Percentiles rank a stretch among this genome's conserved stretches.
Evolutionary conservation across 2,113 vertebrate genomes (phyloP).

Genomic region (Tiliqua scincoides): DNA sequence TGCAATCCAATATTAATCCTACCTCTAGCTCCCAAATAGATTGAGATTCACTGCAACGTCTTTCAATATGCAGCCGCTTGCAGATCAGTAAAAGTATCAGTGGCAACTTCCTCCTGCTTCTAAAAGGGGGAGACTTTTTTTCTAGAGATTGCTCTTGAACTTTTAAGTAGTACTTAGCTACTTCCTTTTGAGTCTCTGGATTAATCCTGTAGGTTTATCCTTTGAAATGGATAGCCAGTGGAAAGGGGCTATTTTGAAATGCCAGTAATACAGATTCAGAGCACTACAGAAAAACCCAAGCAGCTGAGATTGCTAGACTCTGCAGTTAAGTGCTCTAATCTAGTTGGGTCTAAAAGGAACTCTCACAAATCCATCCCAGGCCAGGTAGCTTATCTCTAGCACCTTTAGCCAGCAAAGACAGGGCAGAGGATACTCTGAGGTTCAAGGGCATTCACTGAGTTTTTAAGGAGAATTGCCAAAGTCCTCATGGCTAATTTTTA

Average conservation of each 20-base stretch:
- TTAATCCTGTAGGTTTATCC: slow-evolving; percentile 3
- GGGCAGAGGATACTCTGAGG: neutral
- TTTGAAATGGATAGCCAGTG: slow-evolving; percentile 1
- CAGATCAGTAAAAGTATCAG: neutral
- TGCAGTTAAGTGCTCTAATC: neutral
- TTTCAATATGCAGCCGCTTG: neutral
- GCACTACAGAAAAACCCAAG: neutral
- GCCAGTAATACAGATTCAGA: neutral
- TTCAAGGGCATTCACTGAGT: neutral
- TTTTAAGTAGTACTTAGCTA: neutral
- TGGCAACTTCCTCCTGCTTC: neutral
- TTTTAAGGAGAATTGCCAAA: neutral
- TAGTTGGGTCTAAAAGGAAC: neutral
- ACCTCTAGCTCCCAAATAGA: neutral
- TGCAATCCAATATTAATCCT: neutral
- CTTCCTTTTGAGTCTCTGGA: accelerated
- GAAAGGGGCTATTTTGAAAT: neutral
- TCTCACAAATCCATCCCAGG: neutral
- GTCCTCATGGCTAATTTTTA: neutral
- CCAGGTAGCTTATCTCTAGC: slow-evolving; percentile 4
- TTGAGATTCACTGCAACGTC: neutral
- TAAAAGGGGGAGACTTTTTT: neutral
- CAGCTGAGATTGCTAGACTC: neutral
- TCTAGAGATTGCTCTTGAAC: slow-evolving; percentile 1
- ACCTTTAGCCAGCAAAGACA: neutral